Evolutionary conservation across 2,797 vertebrate species (phyloP).

Genomic region (Pyrocephalus nanus): DNA sequence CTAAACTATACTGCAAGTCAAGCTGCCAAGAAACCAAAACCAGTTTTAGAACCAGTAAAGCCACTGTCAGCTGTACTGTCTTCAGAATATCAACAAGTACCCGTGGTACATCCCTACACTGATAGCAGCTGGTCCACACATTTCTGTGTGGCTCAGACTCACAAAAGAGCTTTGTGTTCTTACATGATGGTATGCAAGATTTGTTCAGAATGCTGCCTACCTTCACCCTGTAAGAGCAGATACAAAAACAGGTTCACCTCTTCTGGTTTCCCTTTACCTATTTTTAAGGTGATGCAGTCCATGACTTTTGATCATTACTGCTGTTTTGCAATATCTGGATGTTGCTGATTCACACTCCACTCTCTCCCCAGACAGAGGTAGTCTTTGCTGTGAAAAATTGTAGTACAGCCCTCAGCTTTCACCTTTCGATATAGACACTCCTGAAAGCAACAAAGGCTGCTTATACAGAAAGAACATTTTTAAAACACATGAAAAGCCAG

Average conservation of each 20-base stretch:
- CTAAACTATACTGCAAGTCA: background rate
- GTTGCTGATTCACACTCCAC: background rate
- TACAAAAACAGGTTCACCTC: background rate
- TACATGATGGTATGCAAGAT: background rate
- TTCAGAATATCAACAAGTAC: background rate
- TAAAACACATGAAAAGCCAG: background rate
- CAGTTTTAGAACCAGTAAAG: background rate
- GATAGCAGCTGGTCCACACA: background rate
- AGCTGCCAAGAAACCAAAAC: constrained; percentile 16
- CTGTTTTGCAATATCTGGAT: background rate
- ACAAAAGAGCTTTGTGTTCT: constrained; percentile 4
- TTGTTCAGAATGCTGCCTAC: background rate
- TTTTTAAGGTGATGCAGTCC: background rate
- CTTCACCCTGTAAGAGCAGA: background rate
- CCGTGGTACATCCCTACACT: background rate
- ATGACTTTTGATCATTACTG: background rate
- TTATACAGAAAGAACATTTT: background rate
- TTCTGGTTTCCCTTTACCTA: background rate
- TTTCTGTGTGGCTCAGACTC: background rate
- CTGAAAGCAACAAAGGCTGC: background rate
- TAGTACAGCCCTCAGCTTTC: background rate
- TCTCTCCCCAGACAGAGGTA: background rate
- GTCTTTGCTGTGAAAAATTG: background rate
- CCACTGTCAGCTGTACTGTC: background rate
- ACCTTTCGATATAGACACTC: background rate